Base-by-base conservation (phyloP, 2,113 vertebrate species). In the Salvelinus namaycush region DNA sequence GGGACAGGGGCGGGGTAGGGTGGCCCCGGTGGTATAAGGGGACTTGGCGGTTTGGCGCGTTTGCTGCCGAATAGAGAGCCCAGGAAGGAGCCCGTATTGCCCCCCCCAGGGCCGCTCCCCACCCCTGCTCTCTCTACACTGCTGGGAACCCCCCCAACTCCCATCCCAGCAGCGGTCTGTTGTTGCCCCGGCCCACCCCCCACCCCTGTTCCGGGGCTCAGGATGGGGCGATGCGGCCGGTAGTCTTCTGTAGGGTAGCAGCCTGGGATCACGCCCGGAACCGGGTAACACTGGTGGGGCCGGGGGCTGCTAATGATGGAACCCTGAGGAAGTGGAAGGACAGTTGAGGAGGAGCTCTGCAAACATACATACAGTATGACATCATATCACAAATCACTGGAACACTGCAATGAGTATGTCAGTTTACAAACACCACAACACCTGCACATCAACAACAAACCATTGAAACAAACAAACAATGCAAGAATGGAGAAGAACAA, bases 241-340 rank as follows among this genome's bases (percentile, higher is more conserved):
- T 96, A 96, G 78, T 97, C 95, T 92, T 96, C 95, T 79, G 95
- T 92, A 78, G 86, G 87, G 11, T 93, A 93, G 88, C 92, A 92
- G 83, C 89, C 79, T n/a, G 92, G 86, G n/a, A 91, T 72, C n/a
- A 89, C 88, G 20, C 87, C 90, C 22, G 89, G 87, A 78, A 92
- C 79, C 34, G 94, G 88, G 73, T 95, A 92, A 88, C 96, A 93
- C 90, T 96, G 96, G 79, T 96, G 96, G 78, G 95, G 95, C 84
- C 95, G 95, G 66, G 96, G 96, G 89, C 95, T 97, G 94, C 94
- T 97, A 96, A 97, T 95, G 92, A 97, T 96, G 93, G 96, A 97
- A 74, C 96, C 96, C 96, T 97, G 90, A 57, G 84, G 80, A 49
- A 44, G 12, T 26, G 59, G 59, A 24, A 62, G 59, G 51, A 18